A percentile compares a stretch with the other conserved stretches of the same genome.
These are phyloP conservation scores for Poecilia gillii DNA, from an alignment of 2,797 vertebrate species.

Conservation along the genomic window DNA sequence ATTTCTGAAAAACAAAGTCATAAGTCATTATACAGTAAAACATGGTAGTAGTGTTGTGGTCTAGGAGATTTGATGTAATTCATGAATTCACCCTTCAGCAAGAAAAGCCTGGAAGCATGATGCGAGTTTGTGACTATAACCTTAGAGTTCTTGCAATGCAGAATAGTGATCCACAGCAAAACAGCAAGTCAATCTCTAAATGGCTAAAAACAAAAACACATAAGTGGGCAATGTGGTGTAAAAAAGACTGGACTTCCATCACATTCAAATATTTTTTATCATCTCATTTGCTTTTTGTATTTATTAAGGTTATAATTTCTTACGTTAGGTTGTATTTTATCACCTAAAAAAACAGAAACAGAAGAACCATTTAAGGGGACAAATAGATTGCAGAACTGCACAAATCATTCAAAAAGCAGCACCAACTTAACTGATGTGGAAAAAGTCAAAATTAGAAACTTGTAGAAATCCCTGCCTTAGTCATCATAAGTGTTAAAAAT, in stretches of 20 bases:
- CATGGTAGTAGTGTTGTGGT: not conserved
- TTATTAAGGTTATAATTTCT: not conserved
- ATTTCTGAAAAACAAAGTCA: not conserved
- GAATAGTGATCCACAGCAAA: not conserved
- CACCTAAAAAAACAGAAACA: not conserved
- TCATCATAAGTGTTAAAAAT: not conserved
- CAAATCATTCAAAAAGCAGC: not conserved
- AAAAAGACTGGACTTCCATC: not conserved
- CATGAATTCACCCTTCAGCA: not conserved
- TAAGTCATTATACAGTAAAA: not conserved
- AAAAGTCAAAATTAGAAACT: not conserved
- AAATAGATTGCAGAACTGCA: not conserved
- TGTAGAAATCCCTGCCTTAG: not conserved
- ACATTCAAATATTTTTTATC: not conserved
- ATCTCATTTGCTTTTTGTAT: not conserved
- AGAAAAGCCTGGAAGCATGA: not conserved
- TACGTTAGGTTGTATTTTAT: no score
- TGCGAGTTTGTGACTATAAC: not conserved
- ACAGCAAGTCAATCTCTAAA: not conserved
- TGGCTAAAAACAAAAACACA: not conserved
- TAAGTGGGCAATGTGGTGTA: not conserved
- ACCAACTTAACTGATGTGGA: not conserved
- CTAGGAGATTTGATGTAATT: not conserved
- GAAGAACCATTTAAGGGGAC: not conserved
- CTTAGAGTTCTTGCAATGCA: not conserved